phyloP scores from a whole-genome alignment of 2,113 vertebrate genomes.

The Zootoca vivipara region DNA sequence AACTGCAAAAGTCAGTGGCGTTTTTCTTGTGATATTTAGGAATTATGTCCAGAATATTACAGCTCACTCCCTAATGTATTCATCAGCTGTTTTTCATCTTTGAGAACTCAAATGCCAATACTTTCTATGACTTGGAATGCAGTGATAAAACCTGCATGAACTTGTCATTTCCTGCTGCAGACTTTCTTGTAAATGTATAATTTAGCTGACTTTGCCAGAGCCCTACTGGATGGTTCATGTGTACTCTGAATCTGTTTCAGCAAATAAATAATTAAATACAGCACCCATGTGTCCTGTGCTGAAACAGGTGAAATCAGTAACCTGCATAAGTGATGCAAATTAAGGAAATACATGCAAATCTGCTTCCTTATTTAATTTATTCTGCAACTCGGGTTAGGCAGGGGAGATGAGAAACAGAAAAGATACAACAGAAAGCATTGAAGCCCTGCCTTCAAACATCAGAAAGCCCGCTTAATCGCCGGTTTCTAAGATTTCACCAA shows the following conservation, averaged over 20 bases:
- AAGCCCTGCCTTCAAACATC: not conserved
- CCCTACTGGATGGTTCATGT: not conserved
- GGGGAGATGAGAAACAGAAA: not conserved
- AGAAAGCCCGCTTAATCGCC: not conserved
- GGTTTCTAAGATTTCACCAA: not conserved
- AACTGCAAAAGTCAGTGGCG: slow-evolving; percentile 38
- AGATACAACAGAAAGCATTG: not conserved
- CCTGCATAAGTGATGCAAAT: not conserved
- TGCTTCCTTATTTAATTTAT: not conserved
- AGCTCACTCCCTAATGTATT: slow-evolving; percentile 45
- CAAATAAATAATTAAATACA: not conserved
- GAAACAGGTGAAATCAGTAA: not conserved
- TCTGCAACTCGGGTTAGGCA: not conserved
- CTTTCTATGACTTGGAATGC: slow-evolving; percentile 14
- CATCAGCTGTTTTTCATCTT: slow-evolving; percentile 43
- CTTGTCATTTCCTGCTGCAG: not conserved
- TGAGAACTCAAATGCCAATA: slow-evolving; percentile 53
- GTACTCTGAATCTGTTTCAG: not conserved
- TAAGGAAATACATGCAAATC: not conserved
- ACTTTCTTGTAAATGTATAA: slow-evolving; percentile 23
- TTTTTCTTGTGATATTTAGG: slow-evolving; percentile 39
- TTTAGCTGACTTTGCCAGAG: slow-evolving; percentile 27
- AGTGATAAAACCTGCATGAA: slow-evolving; percentile 36
- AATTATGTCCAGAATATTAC: slow-evolving; percentile 50
- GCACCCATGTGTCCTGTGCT: not conserved